Base-by-base conservation (phyloP, 2,797 vertebrate genomes). In the Chaetodon trifasciatus region DNA sequence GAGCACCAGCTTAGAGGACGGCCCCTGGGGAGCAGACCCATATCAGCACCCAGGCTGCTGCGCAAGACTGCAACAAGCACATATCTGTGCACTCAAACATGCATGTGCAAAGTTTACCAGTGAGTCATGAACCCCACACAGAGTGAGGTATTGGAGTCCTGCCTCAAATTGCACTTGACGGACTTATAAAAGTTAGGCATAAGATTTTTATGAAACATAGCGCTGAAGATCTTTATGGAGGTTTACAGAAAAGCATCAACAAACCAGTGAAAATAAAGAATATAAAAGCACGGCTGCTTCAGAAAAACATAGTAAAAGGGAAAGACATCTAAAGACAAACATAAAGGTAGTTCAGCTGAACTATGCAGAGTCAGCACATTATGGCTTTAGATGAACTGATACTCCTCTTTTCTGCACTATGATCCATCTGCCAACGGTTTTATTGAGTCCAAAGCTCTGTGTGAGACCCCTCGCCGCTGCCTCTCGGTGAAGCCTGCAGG, bases 1-100 rank as follows among this genome's bases (percentile, higher is more conserved):
- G 86, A 72, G 82, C 78, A 88, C 82, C 84, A 74, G 85, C 76
- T 86, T 81, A 84, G 79, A 83, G 82, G 15, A 70, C 0, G 5
- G 77, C 56, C 89, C 84, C 85, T 21, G 49, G 91, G 88, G 94
- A 92, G 56, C 87, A 92, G 92, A 89, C 93, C 94, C 91, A 95
- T 57, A 94, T 95, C 86, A 85, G 87, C 89, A 86, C 82, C 79
- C 73, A 39, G 58, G 69, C 78, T 82, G 35, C 76, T 53, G 42
- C 7, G 58, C 46, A 71, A 47, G 62, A 67, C 68, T 24, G 49
- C 70, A 47, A 60, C 76, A 70, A 53, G 66, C 67, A 52, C 75
- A 70, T 53, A 72, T 64, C 40, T 82, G 57, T 46, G 23, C 55
- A 68, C 78, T 66, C 40, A 72, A 13, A 46, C 56, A 39, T 64